phyloP scores from a whole-genome alignment of 2,113 vertebrate genomes.

The Desmodus rotundus region DNA sequence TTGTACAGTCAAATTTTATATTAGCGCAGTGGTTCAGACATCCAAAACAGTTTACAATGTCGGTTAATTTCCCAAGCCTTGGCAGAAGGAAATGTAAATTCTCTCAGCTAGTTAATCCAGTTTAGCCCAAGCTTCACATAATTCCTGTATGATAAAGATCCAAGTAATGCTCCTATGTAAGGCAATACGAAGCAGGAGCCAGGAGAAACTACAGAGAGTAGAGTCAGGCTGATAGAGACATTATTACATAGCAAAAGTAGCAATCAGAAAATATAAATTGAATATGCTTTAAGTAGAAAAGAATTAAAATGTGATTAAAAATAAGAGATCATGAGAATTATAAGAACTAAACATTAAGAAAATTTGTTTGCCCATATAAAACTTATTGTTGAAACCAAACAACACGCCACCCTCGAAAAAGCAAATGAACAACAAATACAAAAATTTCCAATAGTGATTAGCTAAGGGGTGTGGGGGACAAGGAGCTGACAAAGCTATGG shows the following conservation, averaged over 20 bases:
- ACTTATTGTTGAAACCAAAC: neutral
- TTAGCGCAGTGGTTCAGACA: neutral
- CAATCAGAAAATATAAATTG: neutral
- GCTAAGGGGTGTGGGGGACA: neutral
- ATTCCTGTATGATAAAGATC: neutral
- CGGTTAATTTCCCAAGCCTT: neutral
- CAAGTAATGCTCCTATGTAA: neutral
- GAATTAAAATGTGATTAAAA: neutral
- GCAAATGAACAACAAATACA: neutral
- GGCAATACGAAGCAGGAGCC: neutral
- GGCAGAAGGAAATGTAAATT: neutral
- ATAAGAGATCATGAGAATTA: neutral
- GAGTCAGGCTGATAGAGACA: neutral
- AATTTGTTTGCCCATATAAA: neutral
- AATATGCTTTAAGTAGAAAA: neutral
- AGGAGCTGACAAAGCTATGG: neutral
- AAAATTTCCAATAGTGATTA: neutral
- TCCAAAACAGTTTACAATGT: neutral
- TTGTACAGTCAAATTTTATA: neutral
- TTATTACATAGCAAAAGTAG: neutral
- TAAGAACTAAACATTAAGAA: neutral
- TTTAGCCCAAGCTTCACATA: neutral
- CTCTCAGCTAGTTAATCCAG: neutral
- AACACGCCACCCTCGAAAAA: neutral
- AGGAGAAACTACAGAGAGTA: neutral